These are phyloP conservation scores for Cisticola juncidis DNA, from an alignment of 2,113 vertebrate genomes.

Conservation along the genomic window DNA sequence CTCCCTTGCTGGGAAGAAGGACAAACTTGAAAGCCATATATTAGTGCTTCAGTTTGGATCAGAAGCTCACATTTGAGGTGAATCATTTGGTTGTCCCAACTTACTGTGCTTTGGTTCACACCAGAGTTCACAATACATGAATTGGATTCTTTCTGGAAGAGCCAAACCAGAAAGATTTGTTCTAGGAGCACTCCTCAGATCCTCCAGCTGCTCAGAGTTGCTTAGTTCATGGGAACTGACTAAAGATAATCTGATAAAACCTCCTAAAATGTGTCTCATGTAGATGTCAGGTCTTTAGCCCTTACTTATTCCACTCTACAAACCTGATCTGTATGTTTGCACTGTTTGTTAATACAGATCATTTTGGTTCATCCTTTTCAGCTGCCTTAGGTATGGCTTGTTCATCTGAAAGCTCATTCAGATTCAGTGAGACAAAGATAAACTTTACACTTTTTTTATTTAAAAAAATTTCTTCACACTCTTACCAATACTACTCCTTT, in stretches of 20 bases:
- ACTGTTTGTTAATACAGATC: background rate
- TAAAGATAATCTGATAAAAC: background rate
- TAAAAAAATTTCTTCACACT: background rate
- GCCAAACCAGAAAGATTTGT: background rate
- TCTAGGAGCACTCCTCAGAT: background rate
- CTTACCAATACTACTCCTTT: background rate
- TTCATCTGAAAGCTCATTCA: background rate
- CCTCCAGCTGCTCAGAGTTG: background rate
- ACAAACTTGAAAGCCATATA: background rate
- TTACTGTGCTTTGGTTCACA: background rate
- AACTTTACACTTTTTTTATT: background rate
- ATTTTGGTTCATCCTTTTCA: background rate
- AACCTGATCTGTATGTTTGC: background rate
- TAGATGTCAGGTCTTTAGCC: background rate
- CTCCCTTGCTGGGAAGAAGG: background rate
- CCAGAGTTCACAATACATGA: background rate
- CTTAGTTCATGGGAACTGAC: background rate
- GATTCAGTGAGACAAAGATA: background rate
- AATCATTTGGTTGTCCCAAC: background rate
- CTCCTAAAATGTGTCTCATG: background rate
- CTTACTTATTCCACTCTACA: background rate
- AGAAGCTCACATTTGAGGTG: background rate
- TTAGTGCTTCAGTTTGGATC: background rate
- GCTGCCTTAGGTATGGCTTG: background rate
- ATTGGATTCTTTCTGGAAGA: background rate